A percentile compares a stretch with the other conserved stretches of the same genome.
These are phyloP conservation scores for Rhingia campestris DNA, from an alignment of 2,888 invertebrate species.

Conservation along the genomic window DNA sequence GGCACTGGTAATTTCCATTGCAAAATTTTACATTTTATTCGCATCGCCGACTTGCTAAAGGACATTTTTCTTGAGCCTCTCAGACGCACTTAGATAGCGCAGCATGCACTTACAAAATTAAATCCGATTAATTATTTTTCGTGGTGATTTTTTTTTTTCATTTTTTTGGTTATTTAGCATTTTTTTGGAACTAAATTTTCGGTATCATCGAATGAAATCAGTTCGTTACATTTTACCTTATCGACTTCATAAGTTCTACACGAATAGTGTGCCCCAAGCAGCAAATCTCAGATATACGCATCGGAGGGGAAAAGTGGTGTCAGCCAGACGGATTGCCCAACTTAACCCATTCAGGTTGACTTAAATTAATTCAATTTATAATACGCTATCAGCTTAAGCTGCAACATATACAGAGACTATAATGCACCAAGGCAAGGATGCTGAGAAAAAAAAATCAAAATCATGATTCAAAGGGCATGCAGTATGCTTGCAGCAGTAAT, in stretches of 20 bases:
- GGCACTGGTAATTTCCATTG: neutral
- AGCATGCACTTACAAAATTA: conserved; percentile 52
- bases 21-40: conserved; percentile 9
- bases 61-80: conserved; percentile 62
- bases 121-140: conserved; percentile 62
- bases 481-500: conserved; percentile 33
- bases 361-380: conserved; percentile 71
- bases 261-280: conserved; percentile 21
- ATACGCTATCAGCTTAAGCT: conserved; percentile 55
- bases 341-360: conserved; percentile 65
- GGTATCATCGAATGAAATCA: conserved; percentile 42
- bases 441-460: conserved; percentile 13
- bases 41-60: conserved; percentile 23
- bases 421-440: conserved; percentile 29
- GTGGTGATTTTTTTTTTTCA: neutral
- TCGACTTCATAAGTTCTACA: conserved; percentile 68
- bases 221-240: conserved; percentile 71
- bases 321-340: conserved; percentile 64
- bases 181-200: conserved; percentile 26
- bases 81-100: conserved; percentile 52
- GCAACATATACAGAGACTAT: conserved; percentile 11
- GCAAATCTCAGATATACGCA: neutral
- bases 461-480: conserved; percentile 52
- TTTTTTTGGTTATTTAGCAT: neutral
- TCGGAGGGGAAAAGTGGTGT: conserved; percentile 13